A percentile compares a stretch with the other conserved stretches of the same genome.
Conservation (phyloP, 1,140 invertebrate species). For the Lanistes nyassanus region DNA sequence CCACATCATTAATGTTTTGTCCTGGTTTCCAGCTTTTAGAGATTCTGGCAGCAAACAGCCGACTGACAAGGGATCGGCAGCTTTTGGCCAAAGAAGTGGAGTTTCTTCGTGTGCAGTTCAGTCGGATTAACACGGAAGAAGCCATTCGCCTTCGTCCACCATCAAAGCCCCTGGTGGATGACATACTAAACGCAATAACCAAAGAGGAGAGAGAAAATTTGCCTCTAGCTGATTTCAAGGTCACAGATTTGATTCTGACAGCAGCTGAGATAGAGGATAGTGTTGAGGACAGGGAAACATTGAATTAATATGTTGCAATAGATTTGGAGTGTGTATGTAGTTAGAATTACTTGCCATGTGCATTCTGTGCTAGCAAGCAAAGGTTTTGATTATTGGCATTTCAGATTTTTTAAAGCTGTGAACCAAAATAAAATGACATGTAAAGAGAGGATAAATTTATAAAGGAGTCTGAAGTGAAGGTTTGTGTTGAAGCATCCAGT, state of each 20-base stretch:
- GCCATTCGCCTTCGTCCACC: conserved; percentile 51
- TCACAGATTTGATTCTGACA: conserved; percentile 12
- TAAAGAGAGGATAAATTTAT: not conserved
- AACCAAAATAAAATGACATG: not conserved
- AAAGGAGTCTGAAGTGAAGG: no score
- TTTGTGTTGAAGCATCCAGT: no score
- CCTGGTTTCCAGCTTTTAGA: conserved; percentile 52
- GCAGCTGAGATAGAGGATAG: conserved; percentile 13
- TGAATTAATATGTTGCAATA: conserved; percentile 1
- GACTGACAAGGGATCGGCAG: conserved; percentile 53
- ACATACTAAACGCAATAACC: conserved; percentile 51
- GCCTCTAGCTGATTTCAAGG: not conserved
- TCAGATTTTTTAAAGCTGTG: not conserved
- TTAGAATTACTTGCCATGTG: not conserved
- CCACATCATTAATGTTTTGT: no score
- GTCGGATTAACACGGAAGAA: conserved; percentile 38
- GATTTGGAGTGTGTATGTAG: not conserved
- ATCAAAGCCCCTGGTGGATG: conserved; percentile 53
- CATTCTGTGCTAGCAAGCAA: not conserved
- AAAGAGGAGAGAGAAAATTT: conserved; percentile 44
- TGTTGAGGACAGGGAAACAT: not conserved
- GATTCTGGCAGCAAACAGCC: conserved; percentile 49
- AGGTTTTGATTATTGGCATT: no score
- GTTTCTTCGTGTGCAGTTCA: conserved; percentile 55
- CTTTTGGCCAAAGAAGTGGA: conserved; percentile 60